Evolutionary conservation across 2,888 invertebrate species (phyloP), one percentile per base, ranked within the genome.

Genomic region (Hypsopygia costalis): DNA sequence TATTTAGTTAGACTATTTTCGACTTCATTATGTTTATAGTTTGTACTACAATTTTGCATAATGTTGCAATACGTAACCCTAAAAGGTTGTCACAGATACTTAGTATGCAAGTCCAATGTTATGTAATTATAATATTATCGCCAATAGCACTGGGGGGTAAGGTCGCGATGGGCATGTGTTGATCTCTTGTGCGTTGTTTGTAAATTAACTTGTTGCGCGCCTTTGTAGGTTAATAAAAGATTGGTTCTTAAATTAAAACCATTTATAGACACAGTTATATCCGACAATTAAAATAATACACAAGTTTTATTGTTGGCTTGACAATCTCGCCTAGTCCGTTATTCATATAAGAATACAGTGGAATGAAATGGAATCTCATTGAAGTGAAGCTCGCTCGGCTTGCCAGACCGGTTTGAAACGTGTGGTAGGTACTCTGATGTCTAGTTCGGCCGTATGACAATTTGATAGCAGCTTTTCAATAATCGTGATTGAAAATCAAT

Each of bases 321-420:
- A 59, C 58, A 55, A 58, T 67, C 70, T 69, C 63, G 72, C 68
- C 71, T 72, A 71, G 70, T 69, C 86, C 85, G 86, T 87, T 87
- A 86, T 69, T 79, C 70, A 68, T 69, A 69, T 78, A 83, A 82
- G 87, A 87, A 86, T 87, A 85, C 82, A 78, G 76, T 71, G 80
- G 77, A 80, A 81, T 81, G 81, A 82, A 85, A 83, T 77, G 82
- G 87, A 87, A 87, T 88, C 81, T 87, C 82, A 86, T 87, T 85
- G 86, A 83, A 80, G 81, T 77, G 67, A 64, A 74, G 75, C 75
- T 69, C 55, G 68, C 58, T 65, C 50, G 58, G 73, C 75, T 60
- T 57, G 73, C 66, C 59, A 60, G 71, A 86, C 87, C 83, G 85
- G 86, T 87, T 85, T 72, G 48, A 46, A 66, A 60, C 67, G 66